Evolutionary conservation across 2,888 invertebrate species (phyloP), one percentile per base, ranked within the genome.

Genomic region (Sarcophaga variegata): DNA sequence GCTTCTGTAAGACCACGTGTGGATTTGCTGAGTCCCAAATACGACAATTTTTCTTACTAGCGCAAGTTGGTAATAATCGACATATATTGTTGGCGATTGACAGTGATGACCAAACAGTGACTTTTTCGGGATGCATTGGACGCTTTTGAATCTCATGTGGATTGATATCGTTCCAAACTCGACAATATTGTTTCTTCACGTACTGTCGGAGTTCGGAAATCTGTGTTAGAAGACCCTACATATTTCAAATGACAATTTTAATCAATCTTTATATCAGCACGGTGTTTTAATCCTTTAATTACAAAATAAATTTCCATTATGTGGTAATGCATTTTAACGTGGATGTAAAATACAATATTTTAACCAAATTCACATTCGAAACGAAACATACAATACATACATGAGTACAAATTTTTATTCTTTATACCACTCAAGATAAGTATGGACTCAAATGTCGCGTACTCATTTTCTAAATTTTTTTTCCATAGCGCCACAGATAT

Each of bases 401-500:
- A 12, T 12, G 17, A 37, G 25, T 17, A 22, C 25, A 27, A 66
- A 27, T 64, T 83, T 47, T 59, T 74, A 63, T 76, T 64, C 22
- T 62, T 60, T 62, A 72, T 74, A 45, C 4, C 84, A 79, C 79
- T 83, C 59, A 70, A 76, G 66, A 75, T 75, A 84, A 84, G 75
- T 78, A 66, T 25, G 63, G 27, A 37, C 75, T 76, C 70, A 80
- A 71, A 76, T 76, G 64, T 37, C 64, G 63, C 75, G 76, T 72
- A 70, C 71, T 17, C 54, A 45, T 25, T 3, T 66, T 59, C 3
- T 45, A 6, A 2, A 12, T 69, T 5, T 47, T 27, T 59, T 17
- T 14, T 71, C 22, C 25, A 71, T 70, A 45, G 12, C 3, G 25
- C 14, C 59, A 59, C 17, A 22, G 20, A 20, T 69, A 8, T 69